Conservation (phyloP, 2,113 vertebrate genomes). For the Emberiza fucata region DNA sequence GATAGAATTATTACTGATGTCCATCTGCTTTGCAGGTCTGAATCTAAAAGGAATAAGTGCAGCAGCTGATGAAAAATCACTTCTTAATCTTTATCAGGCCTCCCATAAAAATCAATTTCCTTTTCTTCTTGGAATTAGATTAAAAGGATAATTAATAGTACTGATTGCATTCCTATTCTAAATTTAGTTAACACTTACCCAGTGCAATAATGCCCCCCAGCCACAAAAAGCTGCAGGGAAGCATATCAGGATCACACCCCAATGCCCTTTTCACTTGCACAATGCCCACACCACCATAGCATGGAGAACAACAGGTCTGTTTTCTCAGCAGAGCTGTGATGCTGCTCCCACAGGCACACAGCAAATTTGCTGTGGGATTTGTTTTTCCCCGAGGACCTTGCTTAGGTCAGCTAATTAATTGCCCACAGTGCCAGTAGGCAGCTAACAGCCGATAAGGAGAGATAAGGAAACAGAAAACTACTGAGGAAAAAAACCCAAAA, state of each 20-base stretch:
- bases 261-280: neutral
- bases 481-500: neutral
- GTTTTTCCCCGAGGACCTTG: neutral
- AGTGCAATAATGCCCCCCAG: neutral
- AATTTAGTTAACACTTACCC: neutral
- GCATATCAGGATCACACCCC: neutral
- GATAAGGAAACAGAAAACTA: neutral
- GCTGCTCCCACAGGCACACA: neutral
- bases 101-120: constrained; percentile 18
- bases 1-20: neutral
- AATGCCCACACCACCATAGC: neutral
- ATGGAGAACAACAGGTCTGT: neutral
- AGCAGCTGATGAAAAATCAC: neutral
- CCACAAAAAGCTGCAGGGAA: neutral
- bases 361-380: neutral
- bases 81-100: neutral
- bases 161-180: neutral
- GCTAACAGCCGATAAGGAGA: constrained; percentile 1
- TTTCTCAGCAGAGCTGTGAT: neutral
- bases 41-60: neutral
- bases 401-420: constrained; percentile 19
- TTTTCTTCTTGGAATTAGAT: neutral
- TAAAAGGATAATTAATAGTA: neutral
- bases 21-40: neutral
- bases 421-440: neutral